Base-by-base conservation (phyloP, 2,888 invertebrate species). In the Cerceris rybyensis region DNA sequence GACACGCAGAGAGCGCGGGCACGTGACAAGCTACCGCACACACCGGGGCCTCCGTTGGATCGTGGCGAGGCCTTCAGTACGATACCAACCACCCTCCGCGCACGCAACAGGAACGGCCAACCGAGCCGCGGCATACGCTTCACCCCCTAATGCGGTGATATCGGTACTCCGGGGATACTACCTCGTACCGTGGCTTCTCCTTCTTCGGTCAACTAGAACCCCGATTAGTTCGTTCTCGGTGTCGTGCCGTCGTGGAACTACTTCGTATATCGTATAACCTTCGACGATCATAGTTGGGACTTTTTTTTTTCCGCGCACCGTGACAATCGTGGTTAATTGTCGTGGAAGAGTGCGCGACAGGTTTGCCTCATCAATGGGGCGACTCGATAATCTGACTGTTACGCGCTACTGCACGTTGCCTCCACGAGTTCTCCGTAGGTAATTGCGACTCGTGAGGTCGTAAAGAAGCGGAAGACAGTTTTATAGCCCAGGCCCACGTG, bases 401-500 rank as follows among this genome's bases (percentile, higher is more conserved):
- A 85, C 86, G 84, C 86, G 84, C 85, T 83, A 85, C 85, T 78
- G 87, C 84, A 83, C 83, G 81, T 72, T 85, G 86, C 84, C 76
- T 70, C 84, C 81, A 82, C 80, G 80, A 81, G 84, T 82, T 81
- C 81, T 82, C 82, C 73, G 82, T 85, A 82, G 88, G 90, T 89
- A 90, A 89, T 89, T 88, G 90, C 88, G 86, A 86, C 88, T 87
- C 86, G 87, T 86, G 84, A 90, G 88, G 88, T 92, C 93, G 92
- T 93, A 93, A 93, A 93, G 91, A 91, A 91, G 88, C 90, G 87
- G 91, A 92, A 92, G 93, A 93, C 93, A 93, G 93, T 93, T 93
- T 93, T 93, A 93, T 93, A 91, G 92, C 92, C 90, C 86, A 88
- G 90, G 91, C 88, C 92, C 93, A 93, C 93, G 93, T 93, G 93